Percentiles rank a stretch among this genome's conserved stretches.
phyloP scores from a whole-genome alignment of 2,113 vertebrate genomes.

The Grus americana region DNA sequence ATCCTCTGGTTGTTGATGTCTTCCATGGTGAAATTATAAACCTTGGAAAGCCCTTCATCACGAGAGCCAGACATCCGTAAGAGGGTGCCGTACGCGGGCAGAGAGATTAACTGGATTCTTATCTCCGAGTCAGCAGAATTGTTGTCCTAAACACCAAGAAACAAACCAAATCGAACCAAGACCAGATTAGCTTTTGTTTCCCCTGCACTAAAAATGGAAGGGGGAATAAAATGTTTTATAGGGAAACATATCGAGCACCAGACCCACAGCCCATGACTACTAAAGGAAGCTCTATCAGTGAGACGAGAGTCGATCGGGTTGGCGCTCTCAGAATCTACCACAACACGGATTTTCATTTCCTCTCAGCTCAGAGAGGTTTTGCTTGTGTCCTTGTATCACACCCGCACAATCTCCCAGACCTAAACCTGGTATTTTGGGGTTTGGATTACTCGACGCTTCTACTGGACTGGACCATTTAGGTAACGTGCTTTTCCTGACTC shows the following conservation, averaged over 20 bases:
- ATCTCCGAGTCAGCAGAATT: conserved; percentile 85
- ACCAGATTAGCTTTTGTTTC: neutral
- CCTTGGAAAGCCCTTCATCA: conserved; percentile 79
- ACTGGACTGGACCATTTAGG: neutral
- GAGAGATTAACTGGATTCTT: conserved; percentile 86
- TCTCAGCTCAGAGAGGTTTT: neutral
- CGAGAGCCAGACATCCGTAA: conserved; percentile 65
- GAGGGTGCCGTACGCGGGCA: conserved; percentile 88
- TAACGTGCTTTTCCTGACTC: neutral
- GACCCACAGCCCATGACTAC: neutral
- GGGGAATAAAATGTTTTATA: neutral
- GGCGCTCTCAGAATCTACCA: neutral
- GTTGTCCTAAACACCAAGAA: conserved; percentile 79
- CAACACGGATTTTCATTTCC: neutral
- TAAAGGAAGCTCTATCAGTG: neutral
- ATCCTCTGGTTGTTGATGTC: conserved; percentile 87
- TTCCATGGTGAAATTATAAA: conserved; percentile 92
- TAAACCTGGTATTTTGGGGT: neutral
- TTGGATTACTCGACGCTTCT: neutral
- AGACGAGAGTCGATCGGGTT: neutral
- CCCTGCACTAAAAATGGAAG: neutral
- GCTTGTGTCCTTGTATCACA: neutral
- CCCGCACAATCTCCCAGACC: neutral
- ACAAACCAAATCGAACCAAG: neutral
- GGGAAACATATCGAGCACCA: neutral